Evolutionary conservation across 2,797 vertebrate species (phyloP).

Genomic region (Meda fulgida): DNA sequence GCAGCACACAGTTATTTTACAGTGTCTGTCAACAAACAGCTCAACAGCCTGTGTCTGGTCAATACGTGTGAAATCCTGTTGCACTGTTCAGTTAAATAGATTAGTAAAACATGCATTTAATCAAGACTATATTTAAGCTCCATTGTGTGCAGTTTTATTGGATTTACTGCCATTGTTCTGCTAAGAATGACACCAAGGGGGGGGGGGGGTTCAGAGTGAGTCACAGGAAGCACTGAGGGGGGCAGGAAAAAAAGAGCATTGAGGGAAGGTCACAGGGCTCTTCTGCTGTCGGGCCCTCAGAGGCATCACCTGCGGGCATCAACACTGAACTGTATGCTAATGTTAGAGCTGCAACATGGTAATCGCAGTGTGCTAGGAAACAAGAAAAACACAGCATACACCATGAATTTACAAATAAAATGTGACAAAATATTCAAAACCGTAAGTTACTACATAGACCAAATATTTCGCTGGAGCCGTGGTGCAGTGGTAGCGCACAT

Average conservation of each 20-base stretch:
- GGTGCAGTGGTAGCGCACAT: neutral
- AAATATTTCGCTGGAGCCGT: neutral
- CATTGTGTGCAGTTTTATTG: slow-evolving; percentile 40
- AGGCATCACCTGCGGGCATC: slow-evolving; percentile 68
- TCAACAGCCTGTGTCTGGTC: slow-evolving; percentile 15
- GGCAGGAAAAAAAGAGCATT: slow-evolving; percentile 58
- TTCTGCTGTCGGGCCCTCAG: slow-evolving; percentile 68
- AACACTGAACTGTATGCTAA: slow-evolving; percentile 64
- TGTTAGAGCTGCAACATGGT: slow-evolving; percentile 70
- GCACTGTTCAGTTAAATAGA: slow-evolving; percentile 16
- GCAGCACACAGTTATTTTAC: slow-evolving; percentile 16
- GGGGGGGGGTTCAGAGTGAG: slow-evolving; percentile 46
- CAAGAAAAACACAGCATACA: neutral
- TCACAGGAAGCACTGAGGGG: slow-evolving; percentile 67
- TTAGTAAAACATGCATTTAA: slow-evolving; percentile 47
- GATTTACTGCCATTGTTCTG: slow-evolving; percentile 43
- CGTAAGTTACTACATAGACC: neutral
- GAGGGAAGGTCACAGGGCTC: slow-evolving; percentile 73
- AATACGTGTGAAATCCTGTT: slow-evolving; percentile 23
- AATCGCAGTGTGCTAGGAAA: slow-evolving; percentile 62
- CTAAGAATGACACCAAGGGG: slow-evolving; percentile 21
- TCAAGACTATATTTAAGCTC: slow-evolving; percentile 33
- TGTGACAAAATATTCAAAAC: neutral
- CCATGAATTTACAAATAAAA: neutral
- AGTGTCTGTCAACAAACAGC: slow-evolving; percentile 32